Evolutionary conservation across 1,140 invertebrate genomes (phyloP), one percentile per base, ranked within the genome.

Genomic region (Neodiprion virginianus): DNA sequence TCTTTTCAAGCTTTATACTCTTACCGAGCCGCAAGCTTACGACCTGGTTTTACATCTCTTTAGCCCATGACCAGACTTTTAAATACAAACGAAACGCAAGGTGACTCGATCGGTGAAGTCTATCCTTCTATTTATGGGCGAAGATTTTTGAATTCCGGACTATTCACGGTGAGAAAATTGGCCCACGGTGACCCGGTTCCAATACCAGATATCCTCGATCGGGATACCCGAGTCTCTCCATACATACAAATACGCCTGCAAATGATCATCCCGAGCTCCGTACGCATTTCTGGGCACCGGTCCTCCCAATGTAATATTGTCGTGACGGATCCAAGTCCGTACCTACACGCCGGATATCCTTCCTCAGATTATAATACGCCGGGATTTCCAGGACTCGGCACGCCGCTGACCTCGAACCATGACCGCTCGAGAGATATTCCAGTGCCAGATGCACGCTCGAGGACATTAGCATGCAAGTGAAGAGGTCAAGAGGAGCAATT

Each of bases 21-120:
- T 40, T 5, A 14, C 53, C 53, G n/a, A 17, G 11, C 53, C 5
- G 5, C 53, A 14, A 61, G 53, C 53, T 61, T 61, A 61, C 8
- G 53, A 8, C 53, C 7, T 17, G 53, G 53, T 61, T 61, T 61
- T 61, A 61, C 53, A 61, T 61, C 53, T 61, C 53, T 17, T 61
- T 61, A 61, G 53, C 53, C 53, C 53, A 61, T 61, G 53, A 61
- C n/a, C 53, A 61, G 53, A 61, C 8, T 61, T 61, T 61, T 61
- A 61, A 61, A 61, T 61, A 17, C 53, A 17, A 40, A 5, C 4
- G 8, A 17, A 12, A 61, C 7, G 4, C 53, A 5, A 17, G 11
- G 11, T 61, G 8, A 61, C 53, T 61, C n/a, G 53, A 61, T 61
- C 53, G 53, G 53, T 5, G 8, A 61, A 61, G 53, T 61, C 53